Percentiles rank a stretch among this genome's conserved stretches.
Evolutionary conservation across 1,140 invertebrate species (phyloP).

Genomic region (Drosophila pruinosa): DNA sequence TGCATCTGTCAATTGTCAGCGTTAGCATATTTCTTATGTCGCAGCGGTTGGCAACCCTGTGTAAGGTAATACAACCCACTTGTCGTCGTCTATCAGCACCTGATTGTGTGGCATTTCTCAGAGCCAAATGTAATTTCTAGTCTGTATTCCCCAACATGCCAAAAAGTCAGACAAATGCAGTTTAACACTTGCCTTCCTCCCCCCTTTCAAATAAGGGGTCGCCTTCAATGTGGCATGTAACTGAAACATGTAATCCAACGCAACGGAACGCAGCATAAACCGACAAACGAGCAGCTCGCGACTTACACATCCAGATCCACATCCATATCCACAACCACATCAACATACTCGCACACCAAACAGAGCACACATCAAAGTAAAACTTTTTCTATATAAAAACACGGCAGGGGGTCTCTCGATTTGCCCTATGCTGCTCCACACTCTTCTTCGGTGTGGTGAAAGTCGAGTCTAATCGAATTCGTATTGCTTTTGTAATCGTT

Average conservation of each 20-base stretch:
- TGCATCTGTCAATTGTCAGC: conserved; percentile 74
- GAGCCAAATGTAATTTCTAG: conserved; percentile 66
- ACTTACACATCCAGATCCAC: conserved; percentile 14
- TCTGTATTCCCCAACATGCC: conserved; percentile 35
- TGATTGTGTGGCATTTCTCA: conserved; percentile 59
- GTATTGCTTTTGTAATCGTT: neutral
- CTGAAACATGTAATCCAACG: conserved; percentile 69
- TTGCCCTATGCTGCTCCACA: conserved; percentile 43
- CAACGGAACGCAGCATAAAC: conserved; percentile 44
- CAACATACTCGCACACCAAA: neutral
- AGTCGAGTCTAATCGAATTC: conserved; percentile 2
- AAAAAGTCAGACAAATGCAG: conserved; percentile 69
- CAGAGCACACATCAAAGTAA: conserved; percentile 65
- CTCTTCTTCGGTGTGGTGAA: neutral
- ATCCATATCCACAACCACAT: neutral
- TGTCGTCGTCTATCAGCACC: conserved; percentile 51
- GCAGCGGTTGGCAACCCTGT: conserved; percentile 35
- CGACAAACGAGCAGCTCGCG: conserved; percentile 32
- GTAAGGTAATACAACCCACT: conserved; percentile 58
- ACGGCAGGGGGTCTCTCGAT: conserved; percentile 67
- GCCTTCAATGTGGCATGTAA: conserved; percentile 56
- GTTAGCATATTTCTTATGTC: conserved; percentile 55
- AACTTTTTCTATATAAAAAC: conserved; percentile 80
- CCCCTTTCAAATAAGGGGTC: neutral
- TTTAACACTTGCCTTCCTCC: conserved; percentile 71